Evolutionary conservation across 2,113 vertebrate species (phyloP).

Genomic region (Sinocyclocheilus rhinocerous): DNA sequence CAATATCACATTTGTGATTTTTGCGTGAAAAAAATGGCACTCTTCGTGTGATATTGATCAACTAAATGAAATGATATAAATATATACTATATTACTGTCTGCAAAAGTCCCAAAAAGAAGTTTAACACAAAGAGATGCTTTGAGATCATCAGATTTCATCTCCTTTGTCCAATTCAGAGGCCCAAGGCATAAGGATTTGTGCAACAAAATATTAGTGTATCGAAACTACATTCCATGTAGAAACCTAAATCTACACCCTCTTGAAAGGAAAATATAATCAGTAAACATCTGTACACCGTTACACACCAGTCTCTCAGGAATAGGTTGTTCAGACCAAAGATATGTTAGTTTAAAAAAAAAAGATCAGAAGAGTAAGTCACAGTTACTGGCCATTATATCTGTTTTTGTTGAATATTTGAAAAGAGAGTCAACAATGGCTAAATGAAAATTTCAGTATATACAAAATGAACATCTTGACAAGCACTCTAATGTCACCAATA

Average conservation of each 20-base stretch:
- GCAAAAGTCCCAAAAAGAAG: neutral
- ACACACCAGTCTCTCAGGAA: neutral
- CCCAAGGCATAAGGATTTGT: neutral
- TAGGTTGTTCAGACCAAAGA: neutral
- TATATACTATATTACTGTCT: neutral
- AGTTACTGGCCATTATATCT: neutral
- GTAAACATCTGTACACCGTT: neutral
- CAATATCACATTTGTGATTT: too few relatives aligned
- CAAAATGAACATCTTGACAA: neutral
- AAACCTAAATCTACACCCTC: neutral
- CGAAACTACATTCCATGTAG: conserved; percentile 12
- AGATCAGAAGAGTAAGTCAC: neutral
- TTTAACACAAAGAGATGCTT: neutral
- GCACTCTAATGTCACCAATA: neutral
- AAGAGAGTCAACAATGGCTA: neutral
- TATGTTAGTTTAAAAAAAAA: neutral
- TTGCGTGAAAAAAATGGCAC: too few relatives aligned
- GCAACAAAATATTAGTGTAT: neutral
- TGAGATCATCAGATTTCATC: neutral
- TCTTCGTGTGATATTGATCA: too few relatives aligned
- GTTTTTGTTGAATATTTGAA: neutral
- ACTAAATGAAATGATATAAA: too few relatives aligned
- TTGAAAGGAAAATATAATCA: neutral
- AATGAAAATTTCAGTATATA: neutral
- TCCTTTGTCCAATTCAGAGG: neutral